phyloP scores from a whole-genome alignment of 2,888 invertebrate genomes.

The Euproctis similis region DNA sequence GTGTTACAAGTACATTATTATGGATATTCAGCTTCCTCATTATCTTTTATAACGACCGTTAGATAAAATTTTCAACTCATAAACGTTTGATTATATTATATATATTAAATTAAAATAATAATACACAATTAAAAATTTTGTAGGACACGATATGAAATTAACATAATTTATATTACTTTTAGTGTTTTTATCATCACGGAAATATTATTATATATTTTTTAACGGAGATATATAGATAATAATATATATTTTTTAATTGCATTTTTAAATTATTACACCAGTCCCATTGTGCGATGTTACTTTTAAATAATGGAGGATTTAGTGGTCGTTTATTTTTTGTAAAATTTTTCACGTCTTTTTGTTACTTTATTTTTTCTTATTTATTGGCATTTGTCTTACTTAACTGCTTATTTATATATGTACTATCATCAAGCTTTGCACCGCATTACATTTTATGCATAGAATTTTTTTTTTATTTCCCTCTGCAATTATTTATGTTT shows the following conservation, averaged over 20 bases:
- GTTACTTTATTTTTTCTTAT: no score
- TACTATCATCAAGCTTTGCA: no score
- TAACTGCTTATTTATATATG: no score
- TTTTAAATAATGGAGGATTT: no score
- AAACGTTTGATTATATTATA: constrained; percentile 13
- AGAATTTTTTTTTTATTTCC: no score
- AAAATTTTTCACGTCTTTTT: no score
- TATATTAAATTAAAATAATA: constrained; percentile 17
- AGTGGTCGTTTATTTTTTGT: no score
- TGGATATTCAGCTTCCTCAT: constrained; percentile 4
- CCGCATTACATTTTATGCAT: no score
- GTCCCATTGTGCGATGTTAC: no score
- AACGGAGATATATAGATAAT: constrained; percentile 8
- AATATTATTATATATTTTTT: constrained; percentile 21
- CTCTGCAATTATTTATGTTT: no score
- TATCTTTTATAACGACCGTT: constrained; percentile 4
- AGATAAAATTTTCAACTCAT: constrained; percentile 8
- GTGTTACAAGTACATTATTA: constrained; percentile 8
- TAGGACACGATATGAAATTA: constrained; percentile 23
- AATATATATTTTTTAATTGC: constrained; percentile 1
- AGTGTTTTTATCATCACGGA: constrained; percentile 22
- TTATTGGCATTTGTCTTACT: no score
- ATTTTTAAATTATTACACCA: no score
- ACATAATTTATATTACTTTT: constrained; percentile 22
- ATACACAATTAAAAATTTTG: constrained; percentile 21